Evolutionary conservation across 2,888 invertebrate species (phyloP).

Genomic region (Resseliella maxima): DNA sequence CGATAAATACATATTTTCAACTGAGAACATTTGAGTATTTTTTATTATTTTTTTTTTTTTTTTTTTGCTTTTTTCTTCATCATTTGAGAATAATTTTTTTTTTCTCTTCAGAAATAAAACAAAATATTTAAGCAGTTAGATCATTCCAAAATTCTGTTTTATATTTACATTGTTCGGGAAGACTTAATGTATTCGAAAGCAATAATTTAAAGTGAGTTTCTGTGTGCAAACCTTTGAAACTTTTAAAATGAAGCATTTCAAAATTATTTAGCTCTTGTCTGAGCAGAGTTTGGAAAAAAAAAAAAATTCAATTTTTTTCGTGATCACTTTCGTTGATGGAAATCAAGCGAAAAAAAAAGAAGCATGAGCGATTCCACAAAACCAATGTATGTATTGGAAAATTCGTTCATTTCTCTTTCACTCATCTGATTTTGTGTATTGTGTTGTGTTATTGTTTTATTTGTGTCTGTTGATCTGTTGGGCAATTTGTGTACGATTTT

Average conservation of each 20-base stretch:
- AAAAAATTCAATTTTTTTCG: too few species aligned
- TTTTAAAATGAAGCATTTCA: too few species aligned
- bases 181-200: background rate
- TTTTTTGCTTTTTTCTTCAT: too few species aligned
- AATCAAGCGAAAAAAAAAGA: background rate
- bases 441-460: background rate
- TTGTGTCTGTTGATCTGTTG: slow-evolving; percentile 28
- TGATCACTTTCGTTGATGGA: too few species aligned
- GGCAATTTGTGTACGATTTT: background rate
- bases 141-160: background rate
- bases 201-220: background rate
- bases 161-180: background rate
- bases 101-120: background rate
- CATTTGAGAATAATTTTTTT: too few species aligned
- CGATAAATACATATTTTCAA: too few species aligned
- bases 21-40: too few species aligned
- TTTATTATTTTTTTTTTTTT: too few species aligned
- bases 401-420: slow-evolving; percentile 38
- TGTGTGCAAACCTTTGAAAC: too few species aligned
- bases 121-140: background rate
- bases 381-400: background rate
- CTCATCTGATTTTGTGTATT: background rate
- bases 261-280: too few species aligned
- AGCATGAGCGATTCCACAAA: background rate
- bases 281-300: too few species aligned